These are phyloP conservation scores for Polypedilum pembai DNA, from an alignment of 1,140 invertebrate species.

Conservation along the genomic window DNA sequence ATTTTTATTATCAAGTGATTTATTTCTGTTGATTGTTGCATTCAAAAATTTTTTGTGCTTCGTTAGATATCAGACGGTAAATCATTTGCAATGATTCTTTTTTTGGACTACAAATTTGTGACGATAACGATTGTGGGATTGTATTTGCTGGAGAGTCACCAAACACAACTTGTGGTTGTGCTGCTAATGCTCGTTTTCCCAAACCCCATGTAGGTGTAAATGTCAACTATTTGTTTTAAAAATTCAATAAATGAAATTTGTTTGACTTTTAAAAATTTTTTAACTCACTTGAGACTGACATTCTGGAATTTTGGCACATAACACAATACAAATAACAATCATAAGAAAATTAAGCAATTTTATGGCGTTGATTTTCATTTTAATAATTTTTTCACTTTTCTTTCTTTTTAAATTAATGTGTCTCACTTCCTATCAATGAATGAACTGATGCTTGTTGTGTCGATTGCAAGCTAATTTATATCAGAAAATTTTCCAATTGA, in stretches of 20 bases:
- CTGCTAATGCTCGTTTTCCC: neutral
- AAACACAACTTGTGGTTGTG: neutral
- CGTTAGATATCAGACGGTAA: neutral
- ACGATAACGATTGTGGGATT: neutral
- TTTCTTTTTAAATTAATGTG: neutral
- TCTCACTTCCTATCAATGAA: neutral
- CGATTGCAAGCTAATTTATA: neutral
- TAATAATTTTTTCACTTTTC: neutral
- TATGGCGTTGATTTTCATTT: neutral
- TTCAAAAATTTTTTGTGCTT: slow-evolving; percentile 15
- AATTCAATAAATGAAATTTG: neutral
- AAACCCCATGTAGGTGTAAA: neutral
- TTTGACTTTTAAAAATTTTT: neutral
- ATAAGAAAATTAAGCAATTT: neutral
- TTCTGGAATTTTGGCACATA: neutral
- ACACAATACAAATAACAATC: neutral
- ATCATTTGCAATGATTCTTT: neutral
- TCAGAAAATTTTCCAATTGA: neutral
- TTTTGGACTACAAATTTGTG: neutral
- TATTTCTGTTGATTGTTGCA: slow-evolving; percentile 5
- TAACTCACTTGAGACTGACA: slow-evolving; percentile 20
- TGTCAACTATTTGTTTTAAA: neutral
- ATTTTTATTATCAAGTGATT: neutral
- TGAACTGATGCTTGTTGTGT: neutral
- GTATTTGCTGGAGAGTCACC: neutral